Conservation (phyloP, 2,113 vertebrate species). For the Vanacampus margaritifer region DNA sequence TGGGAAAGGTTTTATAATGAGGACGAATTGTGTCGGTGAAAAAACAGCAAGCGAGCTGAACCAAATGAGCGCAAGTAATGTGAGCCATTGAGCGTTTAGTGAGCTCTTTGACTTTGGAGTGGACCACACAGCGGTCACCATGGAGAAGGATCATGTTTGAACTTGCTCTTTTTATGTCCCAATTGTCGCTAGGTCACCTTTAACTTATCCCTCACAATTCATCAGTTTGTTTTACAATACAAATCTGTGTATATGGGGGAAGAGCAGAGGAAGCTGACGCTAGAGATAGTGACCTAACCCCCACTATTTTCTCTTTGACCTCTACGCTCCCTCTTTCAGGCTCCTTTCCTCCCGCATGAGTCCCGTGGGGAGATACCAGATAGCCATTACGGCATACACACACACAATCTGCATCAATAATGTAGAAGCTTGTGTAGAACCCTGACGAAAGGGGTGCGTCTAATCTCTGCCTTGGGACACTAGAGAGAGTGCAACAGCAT, state of each 20-base stretch:
- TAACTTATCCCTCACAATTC: neutral
- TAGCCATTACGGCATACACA: conserved; percentile 71
- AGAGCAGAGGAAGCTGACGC: conserved; percentile 10
- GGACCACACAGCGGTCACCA: conserved; percentile 24
- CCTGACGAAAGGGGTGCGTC: conserved; percentile 56
- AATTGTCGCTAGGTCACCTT: neutral
- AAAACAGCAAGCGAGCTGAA: neutral
- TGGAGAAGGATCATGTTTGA: neutral
- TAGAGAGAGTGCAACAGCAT: conserved; percentile 46
- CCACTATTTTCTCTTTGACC: conserved; percentile 63
- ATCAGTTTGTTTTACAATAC: neutral
- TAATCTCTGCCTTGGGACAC: conserved; percentile 76
- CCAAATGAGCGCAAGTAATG: neutral
- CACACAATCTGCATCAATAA: conserved; percentile 69
- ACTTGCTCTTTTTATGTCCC: neutral
- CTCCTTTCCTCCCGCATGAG: conserved; percentile 33
- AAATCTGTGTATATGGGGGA: conserved; percentile 6
- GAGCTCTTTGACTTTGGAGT: conserved; percentile 55
- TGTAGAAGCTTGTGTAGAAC: conserved; percentile 62
- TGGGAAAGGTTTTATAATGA: neutral
- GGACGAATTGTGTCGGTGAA: neutral
- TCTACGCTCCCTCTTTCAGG: conserved; percentile 57
- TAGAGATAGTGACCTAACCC: conserved; percentile 52
- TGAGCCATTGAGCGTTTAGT: conserved; percentile 17
- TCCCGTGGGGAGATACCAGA: conserved; percentile 71